A percentile compares a stretch with the other conserved stretches of the same genome.
Evolutionary conservation across 1,140 invertebrate species (phyloP).

Genomic region (Asbolus verrucosus): DNA sequence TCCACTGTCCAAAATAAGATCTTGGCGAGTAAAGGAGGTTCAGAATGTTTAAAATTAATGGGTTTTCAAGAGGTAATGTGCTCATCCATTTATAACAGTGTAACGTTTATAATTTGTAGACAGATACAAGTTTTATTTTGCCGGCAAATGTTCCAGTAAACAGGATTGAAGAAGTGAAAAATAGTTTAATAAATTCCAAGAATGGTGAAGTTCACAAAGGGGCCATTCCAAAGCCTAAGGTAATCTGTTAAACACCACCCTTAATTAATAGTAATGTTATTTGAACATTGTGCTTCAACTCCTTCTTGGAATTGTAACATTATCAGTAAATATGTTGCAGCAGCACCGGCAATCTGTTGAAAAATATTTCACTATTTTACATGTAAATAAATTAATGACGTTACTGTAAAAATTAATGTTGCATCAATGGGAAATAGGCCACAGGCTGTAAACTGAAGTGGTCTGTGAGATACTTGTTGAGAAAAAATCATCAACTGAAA

Average conservation of each 20-base stretch:
- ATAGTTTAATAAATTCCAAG: slow-evolving; percentile 37
- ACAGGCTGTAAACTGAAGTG: slow-evolving; percentile 46
- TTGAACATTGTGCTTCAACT: slow-evolving; percentile 34
- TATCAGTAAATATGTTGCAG: slow-evolving; percentile 46
- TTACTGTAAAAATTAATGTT: slow-evolving; percentile 45
- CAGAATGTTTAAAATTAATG: slow-evolving; percentile 58
- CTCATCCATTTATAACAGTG: slow-evolving; percentile 43
- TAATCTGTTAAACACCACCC: background rate
- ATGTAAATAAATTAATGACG: too few relatives aligned
- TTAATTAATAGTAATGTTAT: slow-evolving; percentile 5
- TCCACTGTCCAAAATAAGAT: slow-evolving; percentile 56
- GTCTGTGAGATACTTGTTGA: slow-evolving; percentile 46
- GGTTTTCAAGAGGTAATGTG: slow-evolving; percentile 59
- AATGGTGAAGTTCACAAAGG: background rate
- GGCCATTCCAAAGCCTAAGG: slow-evolving; percentile 12
- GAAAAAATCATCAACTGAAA: slow-evolving; percentile 50
- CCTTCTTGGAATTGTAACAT: slow-evolving; percentile 53
- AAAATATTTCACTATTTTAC: too few relatives aligned
- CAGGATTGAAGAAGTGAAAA: slow-evolving; percentile 43
- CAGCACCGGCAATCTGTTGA: slow-evolving; percentile 44
- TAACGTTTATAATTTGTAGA: slow-evolving; percentile 49
- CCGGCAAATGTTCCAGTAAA: slow-evolving; percentile 35
- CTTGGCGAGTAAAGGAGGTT: slow-evolving; percentile 54
- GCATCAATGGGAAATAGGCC: slow-evolving; percentile 50
- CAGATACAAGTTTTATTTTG: slow-evolving; percentile 45